Evolutionary conservation across 92 coral and sea anemone species (phyloP).

Genomic region (Epizoanthus ramosus): DNA sequence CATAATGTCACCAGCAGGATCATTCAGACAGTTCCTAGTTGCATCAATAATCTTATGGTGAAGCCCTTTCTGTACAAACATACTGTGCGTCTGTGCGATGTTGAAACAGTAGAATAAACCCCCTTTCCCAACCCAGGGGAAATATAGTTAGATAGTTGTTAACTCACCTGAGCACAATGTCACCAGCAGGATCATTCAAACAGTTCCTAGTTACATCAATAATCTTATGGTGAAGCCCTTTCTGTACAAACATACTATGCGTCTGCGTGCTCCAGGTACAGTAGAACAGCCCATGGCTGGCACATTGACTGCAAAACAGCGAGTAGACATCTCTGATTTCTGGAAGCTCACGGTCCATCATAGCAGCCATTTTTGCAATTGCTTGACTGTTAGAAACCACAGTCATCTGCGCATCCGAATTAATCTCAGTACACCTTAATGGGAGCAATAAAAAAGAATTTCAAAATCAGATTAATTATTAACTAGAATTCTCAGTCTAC

Average conservation of each 20-base stretch:
- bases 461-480: not conserved
- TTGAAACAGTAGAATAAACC: constrained; percentile 46
- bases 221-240: constrained; percentile 53
- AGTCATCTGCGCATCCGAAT: constrained; percentile 44
- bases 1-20: constrained; percentile 49
- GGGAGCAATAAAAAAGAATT: not conserved
- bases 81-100: constrained; percentile 34
- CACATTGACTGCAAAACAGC: constrained; percentile 69
- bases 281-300: constrained; percentile 56
- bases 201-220: constrained; percentile 52
- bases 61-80: constrained; percentile 49
- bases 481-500: no score
- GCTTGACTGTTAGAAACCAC: constrained; percentile 54
- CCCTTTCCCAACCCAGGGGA: no score
- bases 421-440: constrained; percentile 59
- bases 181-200: constrained; percentile 52
- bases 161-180: constrained; percentile 54
- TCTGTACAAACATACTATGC: constrained; percentile 40
- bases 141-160: not conserved
- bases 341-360: constrained; percentile 56
- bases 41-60: constrained; percentile 53
- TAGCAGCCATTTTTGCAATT: constrained; percentile 54
- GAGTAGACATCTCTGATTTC: constrained; percentile 50
- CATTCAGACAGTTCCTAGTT: constrained; percentile 49
- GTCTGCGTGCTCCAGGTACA: constrained; percentile 37